Evolutionary conservation across 2,888 invertebrate species (phyloP).

Genomic region (Melanotus villosus): DNA sequence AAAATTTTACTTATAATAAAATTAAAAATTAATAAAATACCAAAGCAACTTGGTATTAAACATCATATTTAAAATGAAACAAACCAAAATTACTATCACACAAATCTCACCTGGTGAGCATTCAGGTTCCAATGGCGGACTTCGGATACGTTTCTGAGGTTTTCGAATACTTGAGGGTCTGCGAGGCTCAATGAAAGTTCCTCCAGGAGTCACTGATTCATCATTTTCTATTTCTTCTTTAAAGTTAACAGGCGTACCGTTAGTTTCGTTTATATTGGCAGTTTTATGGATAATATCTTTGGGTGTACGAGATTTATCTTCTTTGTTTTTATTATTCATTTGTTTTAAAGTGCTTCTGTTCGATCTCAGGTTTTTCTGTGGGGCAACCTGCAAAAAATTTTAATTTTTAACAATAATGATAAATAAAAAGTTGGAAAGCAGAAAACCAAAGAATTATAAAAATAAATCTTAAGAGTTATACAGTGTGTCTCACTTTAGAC

Average conservation of each 20-base stretch:
- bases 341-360: neutral
- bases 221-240: neutral
- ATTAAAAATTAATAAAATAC: too few species aligned
- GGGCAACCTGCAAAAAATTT: neutral
- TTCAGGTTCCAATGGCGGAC: conserved; percentile 63
- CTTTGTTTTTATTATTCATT: too few species aligned
- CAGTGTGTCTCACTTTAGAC: too few species aligned
- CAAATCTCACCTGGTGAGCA: conserved; percentile 61
- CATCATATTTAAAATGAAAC: too few species aligned
- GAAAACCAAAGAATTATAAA: too few species aligned
- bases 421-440: neutral
- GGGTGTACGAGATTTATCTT: neutral
- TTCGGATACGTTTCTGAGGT: conserved; percentile 64
- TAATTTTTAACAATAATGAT: too few species aligned
- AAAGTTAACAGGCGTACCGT: neutral
- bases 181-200: conserved; percentile 57
- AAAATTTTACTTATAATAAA: too few species aligned
- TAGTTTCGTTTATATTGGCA: neutral
- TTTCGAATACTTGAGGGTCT: conserved; percentile 63
- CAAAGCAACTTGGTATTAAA: too few species aligned
- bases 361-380: neutral
- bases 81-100: neutral
- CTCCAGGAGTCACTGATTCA: conserved; percentile 27
- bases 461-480: neutral
- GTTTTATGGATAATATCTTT: neutral